phyloP scores from a whole-genome alignment of 2,888 invertebrate species.

The Pseudanteris insignis region DNA sequence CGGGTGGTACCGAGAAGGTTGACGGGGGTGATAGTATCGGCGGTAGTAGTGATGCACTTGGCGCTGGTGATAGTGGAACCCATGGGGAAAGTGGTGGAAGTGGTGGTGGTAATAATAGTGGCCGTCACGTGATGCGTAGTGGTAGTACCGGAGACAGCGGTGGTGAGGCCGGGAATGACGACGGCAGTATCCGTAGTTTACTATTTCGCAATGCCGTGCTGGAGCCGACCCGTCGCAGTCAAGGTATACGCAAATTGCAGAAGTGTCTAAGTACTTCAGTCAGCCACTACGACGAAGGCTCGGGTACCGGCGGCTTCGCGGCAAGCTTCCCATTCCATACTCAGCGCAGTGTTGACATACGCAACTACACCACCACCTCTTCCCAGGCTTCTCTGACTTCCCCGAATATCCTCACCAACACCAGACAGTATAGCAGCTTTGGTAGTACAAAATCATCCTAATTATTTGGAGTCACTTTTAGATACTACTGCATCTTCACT shows the following conservation, averaged over 20 bases:
- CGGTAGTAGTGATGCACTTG: slow-evolving; percentile 49
- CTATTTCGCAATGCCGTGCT: slow-evolving; percentile 59
- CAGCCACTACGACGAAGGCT: slow-evolving; percentile 73
- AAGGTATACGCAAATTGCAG: slow-evolving; percentile 94
- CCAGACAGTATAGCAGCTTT: slow-evolving; percentile 95
- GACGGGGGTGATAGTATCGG: slow-evolving; percentile 46
- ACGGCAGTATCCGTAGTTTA: slow-evolving; percentile 55
- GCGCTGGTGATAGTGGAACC: slow-evolving; percentile 53
- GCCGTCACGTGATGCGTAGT: slow-evolving; percentile 50
- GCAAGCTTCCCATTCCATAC: slow-evolving; percentile 57
- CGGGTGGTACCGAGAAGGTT: slow-evolving; percentile 53
- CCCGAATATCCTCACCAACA: slow-evolving; percentile 69
- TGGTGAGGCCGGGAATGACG: slow-evolving; percentile 51
- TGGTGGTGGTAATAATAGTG: slow-evolving; percentile 47
- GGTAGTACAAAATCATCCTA: slow-evolving; percentile 86
- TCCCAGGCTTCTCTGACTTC: slow-evolving; percentile 62
- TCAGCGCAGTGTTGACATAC: slow-evolving; percentile 63
- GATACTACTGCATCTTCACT: slow-evolving; percentile 40
- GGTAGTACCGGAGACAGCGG: slow-evolving; percentile 52
- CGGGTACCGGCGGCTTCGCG: slow-evolving; percentile 64
- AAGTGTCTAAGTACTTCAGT: slow-evolving; percentile 87
- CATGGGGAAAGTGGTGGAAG: slow-evolving; percentile 46
- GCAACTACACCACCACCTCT: slow-evolving; percentile 68
- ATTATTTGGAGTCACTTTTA: slow-evolving; percentile 46
- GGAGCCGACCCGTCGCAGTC: slow-evolving; percentile 81